A percentile compares a stretch with the other conserved stretches of the same genome.
Evolutionary conservation across 2,113 vertebrate genomes (phyloP).

Genomic region (Podarcis raffonei): DNA sequence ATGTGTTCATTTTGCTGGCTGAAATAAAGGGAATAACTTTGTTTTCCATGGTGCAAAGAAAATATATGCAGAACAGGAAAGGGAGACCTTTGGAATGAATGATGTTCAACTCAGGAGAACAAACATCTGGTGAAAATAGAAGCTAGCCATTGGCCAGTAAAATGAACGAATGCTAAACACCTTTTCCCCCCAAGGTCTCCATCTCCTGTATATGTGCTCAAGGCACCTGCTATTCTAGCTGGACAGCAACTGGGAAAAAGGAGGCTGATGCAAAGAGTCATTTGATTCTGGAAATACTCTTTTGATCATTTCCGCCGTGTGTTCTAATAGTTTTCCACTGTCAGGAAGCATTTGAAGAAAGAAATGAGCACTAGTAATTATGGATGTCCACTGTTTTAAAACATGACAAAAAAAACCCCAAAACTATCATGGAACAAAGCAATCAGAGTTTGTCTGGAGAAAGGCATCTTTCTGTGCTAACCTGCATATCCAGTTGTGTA

Average conservation of each 20-base stretch:
- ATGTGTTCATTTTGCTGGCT: background rate
- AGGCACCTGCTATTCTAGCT: background rate
- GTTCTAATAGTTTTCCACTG: conserved; percentile 37
- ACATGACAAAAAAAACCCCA: too few relatives aligned
- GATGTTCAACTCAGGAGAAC: background rate
- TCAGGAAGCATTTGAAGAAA: conserved; percentile 43
- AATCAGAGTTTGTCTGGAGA: background rate
- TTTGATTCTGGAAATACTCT: conserved; percentile 3
- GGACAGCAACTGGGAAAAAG: conserved; percentile 39
- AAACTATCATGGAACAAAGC: background rate
- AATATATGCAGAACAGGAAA: background rate
- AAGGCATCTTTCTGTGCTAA: background rate
- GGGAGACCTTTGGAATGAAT: background rate
- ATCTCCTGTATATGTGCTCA: conserved; percentile 33
- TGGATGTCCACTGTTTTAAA: background rate
- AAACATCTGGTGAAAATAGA: conserved; percentile 1
- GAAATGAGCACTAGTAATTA: conserved; percentile 38
- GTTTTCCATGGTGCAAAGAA: background rate
- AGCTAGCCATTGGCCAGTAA: conserved; percentile 21
- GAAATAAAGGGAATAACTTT: accelerated
- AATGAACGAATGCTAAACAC: conserved; percentile 33
- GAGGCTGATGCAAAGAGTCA: background rate
- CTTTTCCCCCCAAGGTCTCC: conserved; percentile 24
- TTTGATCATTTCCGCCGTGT: background rate
- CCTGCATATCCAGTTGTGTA: background rate